Evolutionary conservation across 2,113 vertebrate genomes (phyloP).

Genomic region (Entelurus aequoreus): DNA sequence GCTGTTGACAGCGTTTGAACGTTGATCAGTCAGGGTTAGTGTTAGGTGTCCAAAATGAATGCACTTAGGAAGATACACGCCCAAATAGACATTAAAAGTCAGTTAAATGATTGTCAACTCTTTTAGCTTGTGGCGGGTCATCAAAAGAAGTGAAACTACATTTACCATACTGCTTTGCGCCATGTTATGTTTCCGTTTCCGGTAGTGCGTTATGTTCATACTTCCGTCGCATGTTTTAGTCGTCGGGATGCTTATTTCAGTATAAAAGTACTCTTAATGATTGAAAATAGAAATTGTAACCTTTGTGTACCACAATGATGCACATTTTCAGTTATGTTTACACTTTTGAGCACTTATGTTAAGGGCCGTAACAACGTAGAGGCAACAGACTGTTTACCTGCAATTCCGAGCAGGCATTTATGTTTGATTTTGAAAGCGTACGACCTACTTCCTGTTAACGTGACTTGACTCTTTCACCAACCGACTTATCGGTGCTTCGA

Average conservation of each 20-base stretch:
- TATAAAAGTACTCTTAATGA: background rate
- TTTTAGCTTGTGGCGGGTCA: constrained; percentile 27
- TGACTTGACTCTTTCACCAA: background rate
- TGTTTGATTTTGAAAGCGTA: constrained; percentile 40
- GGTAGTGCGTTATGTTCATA: background rate
- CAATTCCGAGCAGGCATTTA: background rate
- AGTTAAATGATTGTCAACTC: background rate
- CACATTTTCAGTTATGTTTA: too few species aligned
- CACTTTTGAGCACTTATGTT: background rate
- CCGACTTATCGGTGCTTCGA: background rate
- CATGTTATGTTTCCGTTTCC: too few species aligned
- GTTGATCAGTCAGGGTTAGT: background rate
- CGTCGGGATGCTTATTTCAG: constrained; percentile 11
- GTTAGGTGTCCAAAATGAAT: background rate
- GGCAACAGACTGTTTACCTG: background rate
- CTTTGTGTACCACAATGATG: background rate
- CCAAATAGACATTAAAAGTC: background rate
- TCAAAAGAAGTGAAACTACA: constrained; percentile 29
- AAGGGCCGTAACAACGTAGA: background rate
- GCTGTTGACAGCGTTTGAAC: background rate
- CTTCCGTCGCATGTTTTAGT: constrained; percentile 50
- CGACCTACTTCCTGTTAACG: background rate
- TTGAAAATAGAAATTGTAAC: background rate
- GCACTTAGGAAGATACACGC: background rate
- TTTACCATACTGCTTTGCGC: constrained; percentile 5